Evolutionary conservation across 2,113 vertebrate genomes (phyloP).

Genomic region (Agapornis roseicollis): DNA sequence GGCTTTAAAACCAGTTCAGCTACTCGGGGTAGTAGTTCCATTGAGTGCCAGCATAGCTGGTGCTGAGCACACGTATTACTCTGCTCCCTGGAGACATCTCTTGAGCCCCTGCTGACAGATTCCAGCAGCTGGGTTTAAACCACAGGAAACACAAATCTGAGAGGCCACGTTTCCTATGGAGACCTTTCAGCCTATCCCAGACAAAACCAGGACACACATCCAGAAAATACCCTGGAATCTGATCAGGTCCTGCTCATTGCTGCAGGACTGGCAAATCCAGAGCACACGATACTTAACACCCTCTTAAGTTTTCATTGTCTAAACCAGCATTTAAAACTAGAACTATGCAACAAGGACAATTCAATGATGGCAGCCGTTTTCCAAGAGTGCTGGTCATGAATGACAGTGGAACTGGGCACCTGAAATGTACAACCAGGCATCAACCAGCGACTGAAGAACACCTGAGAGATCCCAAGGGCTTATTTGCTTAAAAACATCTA

Average conservation of each 20-base stretch:
- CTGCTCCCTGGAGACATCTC: not conserved
- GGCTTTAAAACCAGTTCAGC: not conserved
- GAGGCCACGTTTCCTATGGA: not conserved
- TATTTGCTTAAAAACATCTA: not conserved
- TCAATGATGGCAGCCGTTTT: not conserved
- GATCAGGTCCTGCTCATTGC: accelerated
- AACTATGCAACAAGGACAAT: not conserved
- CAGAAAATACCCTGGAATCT: not conserved
- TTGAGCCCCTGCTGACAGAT: not conserved
- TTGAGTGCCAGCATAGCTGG: accelerated
- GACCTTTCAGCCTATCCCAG: not conserved
- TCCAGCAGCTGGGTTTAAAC: not conserved
- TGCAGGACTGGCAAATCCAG: not conserved
- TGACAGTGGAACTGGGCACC: not conserved
- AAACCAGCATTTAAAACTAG: not conserved
- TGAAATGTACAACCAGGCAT: accelerated
- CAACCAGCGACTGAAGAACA: accelerated
- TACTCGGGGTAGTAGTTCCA: not conserved
- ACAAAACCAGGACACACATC: not conserved
- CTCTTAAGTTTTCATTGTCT: not conserved
- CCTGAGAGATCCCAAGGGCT: not conserved
- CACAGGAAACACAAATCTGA: not conserved
- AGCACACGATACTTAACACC: not conserved
- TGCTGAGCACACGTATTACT: not conserved
- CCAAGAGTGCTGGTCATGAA: not conserved